Base-by-base conservation (phyloP, 2,888 invertebrate genomes). In the Andricus quercusramuli region DNA sequence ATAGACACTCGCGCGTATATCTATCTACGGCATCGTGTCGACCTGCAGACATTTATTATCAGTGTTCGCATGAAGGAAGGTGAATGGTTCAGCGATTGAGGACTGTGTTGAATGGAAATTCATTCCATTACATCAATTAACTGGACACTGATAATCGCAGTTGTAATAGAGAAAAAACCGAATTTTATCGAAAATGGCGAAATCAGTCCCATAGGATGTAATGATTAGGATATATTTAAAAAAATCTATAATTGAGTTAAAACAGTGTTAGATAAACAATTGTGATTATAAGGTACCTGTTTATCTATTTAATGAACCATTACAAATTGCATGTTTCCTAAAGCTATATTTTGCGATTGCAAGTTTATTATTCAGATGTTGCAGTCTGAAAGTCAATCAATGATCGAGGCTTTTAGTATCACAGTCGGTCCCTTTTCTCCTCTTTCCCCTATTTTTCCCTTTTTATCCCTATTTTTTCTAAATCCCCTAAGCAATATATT, bases 31-130 rank as follows among this genome's bases (percentile, higher is more conserved):
- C 68, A 70, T 70, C 51, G 70, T 51, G 70, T 29, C 70, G 51
- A 74, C 74, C 74, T 74, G 56, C 56, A 74, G 74, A 59, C 74
- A 59, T 74, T 74, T 59, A 74, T 74, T 74, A 74, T 74, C 74
- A 74, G 29, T 74, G 32, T 20, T 56, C 13, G 56, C 51, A 74
- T 74, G 51, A 56, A 74, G 32, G 74, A 74, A 74, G 74, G 74
- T 74, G 56, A 74, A 74, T 59, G 56, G 74, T 74, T 74, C 74
- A 56, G 56, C 56, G 37, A 59, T 56, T 13, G 56, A 22, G 74
- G 32, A 32, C 2, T 32, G 3, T 59, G n/a, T 51, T 51, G 32
- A 70, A 32, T 51, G 32, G 32, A 37, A 74, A 74, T 74, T 22
- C 56, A 74, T 74, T 59, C 32, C 32, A 70, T 70, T 74, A 56